phyloP scores from a whole-genome alignment of 2,113 vertebrate species.

The Gorilla gorilla region DNA sequence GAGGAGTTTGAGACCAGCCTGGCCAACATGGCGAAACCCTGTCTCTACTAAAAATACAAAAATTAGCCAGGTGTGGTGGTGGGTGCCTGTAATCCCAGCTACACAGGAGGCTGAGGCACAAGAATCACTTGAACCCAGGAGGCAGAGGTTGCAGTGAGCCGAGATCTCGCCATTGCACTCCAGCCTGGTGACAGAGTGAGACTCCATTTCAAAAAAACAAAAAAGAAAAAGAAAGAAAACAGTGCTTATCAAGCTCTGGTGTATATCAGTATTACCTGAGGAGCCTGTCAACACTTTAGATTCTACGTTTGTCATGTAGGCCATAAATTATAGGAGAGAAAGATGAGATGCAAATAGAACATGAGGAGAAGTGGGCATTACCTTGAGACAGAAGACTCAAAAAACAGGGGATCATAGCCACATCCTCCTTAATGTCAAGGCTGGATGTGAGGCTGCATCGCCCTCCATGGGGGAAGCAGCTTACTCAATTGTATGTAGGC shows the following conservation, averaged over 20 bases:
- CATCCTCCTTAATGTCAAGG: fast-evolving
- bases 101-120: too few relatives aligned
- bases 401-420: fast-evolving
- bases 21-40: too few relatives aligned
- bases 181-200: too few relatives aligned
- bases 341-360: not conserved
- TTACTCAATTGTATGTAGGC: fast-evolving
- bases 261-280: fast-evolving
- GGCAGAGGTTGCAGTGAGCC: too few relatives aligned
- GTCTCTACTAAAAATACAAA: too few relatives aligned
- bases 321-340: fast-evolving
- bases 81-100: too few relatives aligned
- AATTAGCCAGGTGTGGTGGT: too few relatives aligned
- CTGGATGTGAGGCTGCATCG: fast-evolving
- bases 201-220: too few relatives aligned
- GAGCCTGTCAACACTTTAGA: not conserved
- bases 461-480: not conserved
- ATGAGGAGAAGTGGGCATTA: not conserved
- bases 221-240: too few relatives aligned
- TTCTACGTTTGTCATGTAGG: not conserved
- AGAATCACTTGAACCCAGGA: too few relatives aligned
- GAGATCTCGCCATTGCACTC: too few relatives aligned
- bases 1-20: too few relatives aligned
- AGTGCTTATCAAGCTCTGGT: not conserved
- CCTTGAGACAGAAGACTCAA: not conserved